These are phyloP conservation scores for Myiagra hebetior DNA, from an alignment of 2,113 vertebrate genomes.

Conservation along the genomic window DNA sequence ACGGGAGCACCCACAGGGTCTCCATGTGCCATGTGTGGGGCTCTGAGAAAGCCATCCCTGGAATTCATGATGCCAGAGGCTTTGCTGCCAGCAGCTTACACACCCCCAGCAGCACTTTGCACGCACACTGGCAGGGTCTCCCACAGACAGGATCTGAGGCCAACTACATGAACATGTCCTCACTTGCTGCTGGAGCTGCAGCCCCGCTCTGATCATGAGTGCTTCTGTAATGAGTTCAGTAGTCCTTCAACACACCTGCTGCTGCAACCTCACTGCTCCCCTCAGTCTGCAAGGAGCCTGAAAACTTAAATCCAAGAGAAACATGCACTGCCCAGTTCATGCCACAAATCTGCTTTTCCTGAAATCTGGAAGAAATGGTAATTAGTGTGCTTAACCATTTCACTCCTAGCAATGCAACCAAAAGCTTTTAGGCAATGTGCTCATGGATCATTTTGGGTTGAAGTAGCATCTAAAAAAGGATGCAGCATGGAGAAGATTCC, in stretches of 20 bases:
- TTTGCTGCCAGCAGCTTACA: not conserved
- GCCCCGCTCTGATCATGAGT: not conserved
- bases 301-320: not conserved
- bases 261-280: not conserved
- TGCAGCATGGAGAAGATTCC: not conserved
- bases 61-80: not conserved
- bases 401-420: not conserved
- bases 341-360: not conserved
- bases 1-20: not conserved
- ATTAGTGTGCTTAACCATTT: not conserved
- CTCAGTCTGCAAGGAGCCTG: not conserved
- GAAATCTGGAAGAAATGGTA: not conserved
- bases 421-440: not conserved
- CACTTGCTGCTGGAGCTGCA: not conserved
- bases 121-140: not conserved
- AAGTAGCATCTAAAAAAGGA: not conserved
- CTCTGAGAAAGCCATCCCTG: not conserved
- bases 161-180: not conserved
- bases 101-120: not conserved
- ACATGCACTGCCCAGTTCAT: not conserved
- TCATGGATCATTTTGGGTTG: not conserved
- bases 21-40: not conserved
- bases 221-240: not conserved
- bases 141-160: not conserved
- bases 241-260: not conserved